These are phyloP conservation scores for Drosophila takahashii DNA, from an alignment of 1,140 invertebrate genomes.

Conservation along the genomic window DNA sequence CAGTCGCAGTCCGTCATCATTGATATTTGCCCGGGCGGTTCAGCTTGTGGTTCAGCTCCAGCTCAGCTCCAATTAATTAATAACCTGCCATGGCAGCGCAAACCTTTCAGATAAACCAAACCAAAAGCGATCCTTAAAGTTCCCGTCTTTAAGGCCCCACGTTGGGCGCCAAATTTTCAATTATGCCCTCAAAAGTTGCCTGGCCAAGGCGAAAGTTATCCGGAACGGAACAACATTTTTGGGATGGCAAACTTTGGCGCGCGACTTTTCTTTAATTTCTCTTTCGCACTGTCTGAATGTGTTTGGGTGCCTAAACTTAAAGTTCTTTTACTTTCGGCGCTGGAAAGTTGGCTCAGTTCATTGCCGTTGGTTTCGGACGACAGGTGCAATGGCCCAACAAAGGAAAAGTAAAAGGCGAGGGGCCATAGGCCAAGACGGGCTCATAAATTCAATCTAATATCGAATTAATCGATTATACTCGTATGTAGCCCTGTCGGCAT, in stretches of 20 bases:
- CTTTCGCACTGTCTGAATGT: slow-evolving; percentile 35
- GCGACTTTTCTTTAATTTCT: slow-evolving; percentile 56
- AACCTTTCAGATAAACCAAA: slow-evolving; percentile 14
- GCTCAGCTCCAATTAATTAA: slow-evolving; percentile 62
- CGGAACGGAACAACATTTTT: slow-evolving; percentile 44
- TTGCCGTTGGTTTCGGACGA: slow-evolving; percentile 2
- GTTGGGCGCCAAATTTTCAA: slow-evolving; percentile 45
- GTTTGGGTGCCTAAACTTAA: slow-evolving; percentile 47
- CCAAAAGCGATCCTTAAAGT: slow-evolving; percentile 23
- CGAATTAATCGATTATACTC: slow-evolving; percentile 84
- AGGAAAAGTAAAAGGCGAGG: too few species aligned
- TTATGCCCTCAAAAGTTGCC: slow-evolving; percentile 53
- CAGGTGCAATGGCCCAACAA: slow-evolving; percentile 5
- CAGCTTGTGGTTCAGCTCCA: slow-evolving; percentile 22
- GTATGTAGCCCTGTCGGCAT: slow-evolving; percentile 74
- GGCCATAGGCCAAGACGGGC: slow-evolving; percentile 26
- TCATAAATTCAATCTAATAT: slow-evolving; percentile 84
- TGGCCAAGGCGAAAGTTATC: slow-evolving; percentile 50
- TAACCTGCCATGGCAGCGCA: slow-evolving; percentile 16
- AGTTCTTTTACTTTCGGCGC: slow-evolving; percentile 31
- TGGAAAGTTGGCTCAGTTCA: slow-evolving; percentile 13
- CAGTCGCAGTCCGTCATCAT: slow-evolving; percentile 33
- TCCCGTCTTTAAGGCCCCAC: slow-evolving; percentile 22
- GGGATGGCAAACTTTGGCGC: slow-evolving; percentile 39
- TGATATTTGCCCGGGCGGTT: slow-evolving; percentile 47